These are phyloP conservation scores for Cinara cedri DNA, from an alignment of 2,888 invertebrate genomes.

Conservation along the genomic window DNA sequence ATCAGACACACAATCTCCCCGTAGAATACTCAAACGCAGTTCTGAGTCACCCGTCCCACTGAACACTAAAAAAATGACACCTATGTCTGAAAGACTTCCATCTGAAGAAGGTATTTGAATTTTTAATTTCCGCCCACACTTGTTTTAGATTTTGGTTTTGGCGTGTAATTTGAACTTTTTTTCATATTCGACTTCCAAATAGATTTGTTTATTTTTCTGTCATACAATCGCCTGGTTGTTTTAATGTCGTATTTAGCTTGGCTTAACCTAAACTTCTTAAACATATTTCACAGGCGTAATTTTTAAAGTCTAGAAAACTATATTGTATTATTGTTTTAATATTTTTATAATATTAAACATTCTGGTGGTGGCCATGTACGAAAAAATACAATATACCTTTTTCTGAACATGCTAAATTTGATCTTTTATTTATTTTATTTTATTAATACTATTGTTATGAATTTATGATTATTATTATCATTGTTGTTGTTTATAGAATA, in stretches of 20 bases:
- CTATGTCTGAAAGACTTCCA: constrained; percentile 47
- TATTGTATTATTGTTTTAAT: constrained; percentile 46
- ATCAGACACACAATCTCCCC: constrained; percentile 47
- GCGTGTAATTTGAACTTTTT: constrained; percentile 52
- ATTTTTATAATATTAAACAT: constrained; percentile 44
- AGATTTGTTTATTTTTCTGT: constrained; percentile 39
- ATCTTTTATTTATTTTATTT: constrained; percentile 17
- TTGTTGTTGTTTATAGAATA: constrained; percentile 23
- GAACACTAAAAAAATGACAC: constrained; percentile 57
- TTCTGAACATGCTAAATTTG: constrained; percentile 5
- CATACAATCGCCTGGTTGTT: constrained; percentile 46
- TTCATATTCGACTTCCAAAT: constrained; percentile 49
- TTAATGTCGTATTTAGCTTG: constrained; percentile 54
- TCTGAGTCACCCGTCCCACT: constrained; percentile 60
- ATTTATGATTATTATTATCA: not conserved
- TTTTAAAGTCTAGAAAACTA: constrained; percentile 10
- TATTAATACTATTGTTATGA: constrained; percentile 5
- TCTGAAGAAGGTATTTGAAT: constrained; percentile 56
- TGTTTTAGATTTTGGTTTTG: constrained; percentile 53
- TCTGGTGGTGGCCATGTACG: constrained; percentile 51
- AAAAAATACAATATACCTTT: constrained; percentile 18
- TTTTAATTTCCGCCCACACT: constrained; percentile 29
- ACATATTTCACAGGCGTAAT: constrained; percentile 24
- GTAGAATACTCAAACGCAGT: constrained; percentile 60
- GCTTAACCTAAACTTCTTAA: constrained; percentile 51